Percentiles rank a stretch among this genome's conserved stretches.
Evolutionary conservation across 1,140 invertebrate species (phyloP).

Genomic region (Diabrotica virgifera): DNA sequence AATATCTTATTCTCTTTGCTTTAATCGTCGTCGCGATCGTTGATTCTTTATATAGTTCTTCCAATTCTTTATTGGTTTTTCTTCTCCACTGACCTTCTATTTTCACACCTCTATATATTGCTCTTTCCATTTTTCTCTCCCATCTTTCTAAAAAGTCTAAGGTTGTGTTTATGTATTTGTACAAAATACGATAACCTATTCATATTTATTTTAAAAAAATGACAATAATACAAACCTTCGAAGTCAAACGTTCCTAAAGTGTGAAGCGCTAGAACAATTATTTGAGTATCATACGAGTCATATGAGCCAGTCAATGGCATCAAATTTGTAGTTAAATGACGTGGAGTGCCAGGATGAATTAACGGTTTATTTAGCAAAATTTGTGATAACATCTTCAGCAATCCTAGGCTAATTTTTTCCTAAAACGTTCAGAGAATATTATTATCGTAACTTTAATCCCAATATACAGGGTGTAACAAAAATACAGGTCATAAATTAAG

Average conservation of each 20-base stretch:
- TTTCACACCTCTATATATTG: too few relatives aligned
- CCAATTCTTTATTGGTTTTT: too few relatives aligned
- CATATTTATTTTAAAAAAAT: neutral
- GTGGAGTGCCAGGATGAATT: conserved; percentile 73
- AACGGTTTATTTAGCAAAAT: conserved; percentile 88
- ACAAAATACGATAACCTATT: too few relatives aligned
- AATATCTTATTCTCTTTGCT: too few relatives aligned
- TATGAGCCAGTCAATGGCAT: conserved; percentile 44
- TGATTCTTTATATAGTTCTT: too few relatives aligned
- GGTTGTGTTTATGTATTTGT: too few relatives aligned
- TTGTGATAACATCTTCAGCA: conserved; percentile 81
- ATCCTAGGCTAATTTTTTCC: conserved; percentile 86
- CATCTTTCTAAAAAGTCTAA: too few relatives aligned
- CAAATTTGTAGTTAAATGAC: conserved; percentile 47
- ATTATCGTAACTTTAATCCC: neutral
- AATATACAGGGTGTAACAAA: too few relatives aligned
- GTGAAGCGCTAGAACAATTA: conserved; percentile 86
- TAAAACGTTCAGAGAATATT: neutral
- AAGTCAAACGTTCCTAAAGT: conserved; percentile 97
- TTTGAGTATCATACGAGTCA: conserved; percentile 70
- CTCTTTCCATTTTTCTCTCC: too few relatives aligned
- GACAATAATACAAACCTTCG: conserved; percentile 55
- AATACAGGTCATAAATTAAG: too few relatives aligned
- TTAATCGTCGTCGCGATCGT: too few relatives aligned
- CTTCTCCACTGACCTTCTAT: too few relatives aligned